Evolutionary conservation across 2,888 invertebrate species (phyloP).

Genomic region (Ferrisia virgata): DNA sequence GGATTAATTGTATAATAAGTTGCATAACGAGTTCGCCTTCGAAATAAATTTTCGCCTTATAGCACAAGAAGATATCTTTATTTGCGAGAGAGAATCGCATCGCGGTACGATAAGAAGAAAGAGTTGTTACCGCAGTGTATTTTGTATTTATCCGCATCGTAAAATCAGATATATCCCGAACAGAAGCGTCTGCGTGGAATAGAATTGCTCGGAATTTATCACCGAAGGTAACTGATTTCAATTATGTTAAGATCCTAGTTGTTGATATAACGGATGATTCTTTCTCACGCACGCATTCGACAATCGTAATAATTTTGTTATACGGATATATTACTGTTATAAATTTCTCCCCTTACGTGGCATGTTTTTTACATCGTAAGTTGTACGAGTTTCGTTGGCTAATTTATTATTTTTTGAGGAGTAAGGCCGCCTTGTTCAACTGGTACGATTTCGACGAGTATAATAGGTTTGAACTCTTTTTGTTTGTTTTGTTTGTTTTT

Average conservation of each 20-base stretch:
- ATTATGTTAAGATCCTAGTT: conserved; percentile 22
- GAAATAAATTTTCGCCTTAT: background rate
- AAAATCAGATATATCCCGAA: background rate
- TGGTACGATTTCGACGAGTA: background rate
- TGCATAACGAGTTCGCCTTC: background rate
- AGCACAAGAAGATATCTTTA: background rate
- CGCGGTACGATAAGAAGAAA: background rate
- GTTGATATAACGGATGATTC: conserved; percentile 22
- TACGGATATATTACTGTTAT: background rate
- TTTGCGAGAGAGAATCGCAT: background rate
- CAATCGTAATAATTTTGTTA: conserved; percentile 30
- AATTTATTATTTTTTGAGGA: background rate
- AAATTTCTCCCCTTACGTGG: background rate
- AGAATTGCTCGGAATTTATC: conserved; percentile 18
- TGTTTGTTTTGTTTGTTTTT: background rate
- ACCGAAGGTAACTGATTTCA: conserved; percentile 35
- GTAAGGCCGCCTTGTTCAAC: background rate
- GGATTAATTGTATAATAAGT: conserved; percentile 7
- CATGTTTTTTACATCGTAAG: background rate
- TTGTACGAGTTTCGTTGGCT: background rate
- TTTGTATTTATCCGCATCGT: background rate
- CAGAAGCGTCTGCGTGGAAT: background rate
- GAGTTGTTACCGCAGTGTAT: background rate
- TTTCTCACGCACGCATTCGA: conserved; percentile 26
- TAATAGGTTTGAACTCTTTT: background rate